Base-by-base conservation (phyloP, 1,140 invertebrate species). In the Pseudoatta argentina region DNA sequence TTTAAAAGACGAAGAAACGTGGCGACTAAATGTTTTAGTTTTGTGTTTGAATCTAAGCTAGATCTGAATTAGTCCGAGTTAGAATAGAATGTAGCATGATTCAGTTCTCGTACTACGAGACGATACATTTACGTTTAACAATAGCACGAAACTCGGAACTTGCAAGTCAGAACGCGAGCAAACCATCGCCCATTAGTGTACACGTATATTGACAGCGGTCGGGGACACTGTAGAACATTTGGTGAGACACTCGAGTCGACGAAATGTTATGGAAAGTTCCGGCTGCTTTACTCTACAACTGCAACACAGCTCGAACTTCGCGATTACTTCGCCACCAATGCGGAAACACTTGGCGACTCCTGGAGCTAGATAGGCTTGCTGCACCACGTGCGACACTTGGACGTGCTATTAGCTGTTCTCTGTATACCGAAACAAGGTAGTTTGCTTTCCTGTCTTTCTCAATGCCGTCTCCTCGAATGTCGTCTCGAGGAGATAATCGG, bases 311-410 rank as follows among this genome's bases (percentile, higher is more conserved):
- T 53, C 72, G 39, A 82, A 82, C 24, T 61, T 85, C 2, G 57
- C 66, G 55, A 57, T 78, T 72, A 87, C 72, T 77, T 59, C 48
- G 12, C 27, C n/a, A 55, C 63, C 59, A 71, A 89, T 87, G 85
- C 75, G 64, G 67, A 85, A 87, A 87, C 78, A 85, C 55, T 85
- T 59, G 83, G 44, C 48, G 83, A 89, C 66, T 85, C 27, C 71
- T 69, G 34, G 57, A 34, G 72, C 30, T 59, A 75, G 72, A 71
- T 51, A 69, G 34, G 18, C 59, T 61, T n/a, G 53, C 59, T 27
- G 30, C 27, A n/a, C 44, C 69, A 55, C 30, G 55, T 63, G 59
- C n/a, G 76, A 86, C 53, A 51, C 21, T 83, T 48, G 27, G 44
- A 27, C 53, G 21, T 57, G 73, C 53, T 79, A 44, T 86, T 86